These are phyloP conservation scores for Isoperla grammatica DNA, from an alignment of 2,888 invertebrate genomes.

Conservation along the genomic window DNA sequence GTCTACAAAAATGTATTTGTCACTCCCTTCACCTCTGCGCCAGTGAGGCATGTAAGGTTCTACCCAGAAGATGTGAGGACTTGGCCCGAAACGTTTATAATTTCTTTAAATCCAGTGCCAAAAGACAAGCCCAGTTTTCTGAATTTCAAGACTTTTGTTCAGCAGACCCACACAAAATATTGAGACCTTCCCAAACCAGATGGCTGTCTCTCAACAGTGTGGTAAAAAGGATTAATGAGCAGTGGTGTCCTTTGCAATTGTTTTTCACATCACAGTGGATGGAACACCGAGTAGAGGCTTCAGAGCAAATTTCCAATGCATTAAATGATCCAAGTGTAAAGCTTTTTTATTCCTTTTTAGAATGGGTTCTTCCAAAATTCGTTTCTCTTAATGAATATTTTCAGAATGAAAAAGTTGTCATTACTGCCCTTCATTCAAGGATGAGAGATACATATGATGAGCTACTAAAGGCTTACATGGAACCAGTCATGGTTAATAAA, in stretches of 20 bases:
- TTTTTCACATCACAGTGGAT: slow-evolving; percentile 18
- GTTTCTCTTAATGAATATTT: slow-evolving; percentile 25
- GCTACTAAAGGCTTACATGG: slow-evolving; percentile 25
- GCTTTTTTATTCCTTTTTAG: slow-evolving; percentile 27
- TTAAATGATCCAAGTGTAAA: slow-evolving; percentile 26
- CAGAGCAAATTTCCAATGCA: slow-evolving; percentile 20
- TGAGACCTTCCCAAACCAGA: slow-evolving; percentile 17
- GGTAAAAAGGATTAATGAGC: slow-evolving; percentile 10
- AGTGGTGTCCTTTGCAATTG: slow-evolving; percentile 14
- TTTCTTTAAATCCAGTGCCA: slow-evolving; percentile 33
- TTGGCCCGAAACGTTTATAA: slow-evolving; percentile 36
- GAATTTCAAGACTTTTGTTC: slow-evolving; percentile 29
- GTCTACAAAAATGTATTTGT: slow-evolving; percentile 38
- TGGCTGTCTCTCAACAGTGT: slow-evolving; percentile 20
- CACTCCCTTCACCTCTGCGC: slow-evolving; percentile 39
- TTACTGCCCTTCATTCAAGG: slow-evolving; percentile 22
- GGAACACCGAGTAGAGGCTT: slow-evolving; percentile 19
- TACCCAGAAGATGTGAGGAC: slow-evolving; percentile 38
- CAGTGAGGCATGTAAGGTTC: slow-evolving; percentile 37
- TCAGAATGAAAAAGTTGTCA: slow-evolving; percentile 26
- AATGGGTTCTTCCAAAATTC: slow-evolving; percentile 27
- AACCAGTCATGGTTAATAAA: slow-evolving; percentile 19
- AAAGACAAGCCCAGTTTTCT: slow-evolving; percentile 30
- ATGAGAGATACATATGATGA: slow-evolving; percentile 24
- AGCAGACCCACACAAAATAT: slow-evolving; percentile 16